A percentile compares a stretch with the other conserved stretches of the same genome.
These are phyloP conservation scores for Meandrusa payeni DNA, from an alignment of 2,888 invertebrate genomes.

Conservation along the genomic window DNA sequence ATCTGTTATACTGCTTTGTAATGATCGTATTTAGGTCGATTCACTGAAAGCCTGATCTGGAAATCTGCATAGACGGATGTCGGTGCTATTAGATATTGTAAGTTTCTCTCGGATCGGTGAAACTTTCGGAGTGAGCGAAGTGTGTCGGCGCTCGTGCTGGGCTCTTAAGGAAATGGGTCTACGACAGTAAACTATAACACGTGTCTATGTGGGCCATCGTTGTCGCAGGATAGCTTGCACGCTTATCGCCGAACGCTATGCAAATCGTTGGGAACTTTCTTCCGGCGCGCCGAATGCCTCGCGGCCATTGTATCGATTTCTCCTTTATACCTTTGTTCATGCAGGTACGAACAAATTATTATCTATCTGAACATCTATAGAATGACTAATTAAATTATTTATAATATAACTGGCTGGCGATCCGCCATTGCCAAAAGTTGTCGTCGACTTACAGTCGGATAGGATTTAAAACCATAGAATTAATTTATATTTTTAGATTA, in stretches of 20 bases:
- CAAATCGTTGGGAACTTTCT: constrained; percentile 76
- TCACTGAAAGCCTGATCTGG: constrained; percentile 70
- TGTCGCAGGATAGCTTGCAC: constrained; percentile 46
- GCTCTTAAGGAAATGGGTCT: constrained; percentile 75
- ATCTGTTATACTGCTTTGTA: constrained; percentile 53
- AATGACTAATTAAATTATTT: too few species aligned
- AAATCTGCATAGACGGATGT: constrained; percentile 80
- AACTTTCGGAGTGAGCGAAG: constrained; percentile 74
- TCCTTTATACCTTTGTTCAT: constrained; percentile 36
- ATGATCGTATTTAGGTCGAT: constrained; percentile 66
- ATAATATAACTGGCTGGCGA: too few species aligned
- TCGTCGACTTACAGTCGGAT: too few species aligned
- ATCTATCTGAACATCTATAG: too few species aligned
- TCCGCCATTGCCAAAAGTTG: too few species aligned
- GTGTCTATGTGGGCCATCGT: constrained; percentile 74
- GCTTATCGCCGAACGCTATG: constrained; percentile 53
- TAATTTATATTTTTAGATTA: too few species aligned
- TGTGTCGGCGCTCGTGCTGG: constrained; percentile 66
- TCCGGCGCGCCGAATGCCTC: constrained; percentile 55
- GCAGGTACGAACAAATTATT: too few species aligned
- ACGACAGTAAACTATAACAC: constrained; percentile 68
- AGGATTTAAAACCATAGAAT: too few species aligned
- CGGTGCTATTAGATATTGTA: constrained; percentile 73
- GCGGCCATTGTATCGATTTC: constrained; percentile 71
- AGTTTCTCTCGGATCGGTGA: constrained; percentile 73